A percentile compares a stretch with the other conserved stretches of the same genome.
phyloP scores from a whole-genome alignment of 53 echinoderm and acorn worm genomes.

The Actinopyga echinites region DNA sequence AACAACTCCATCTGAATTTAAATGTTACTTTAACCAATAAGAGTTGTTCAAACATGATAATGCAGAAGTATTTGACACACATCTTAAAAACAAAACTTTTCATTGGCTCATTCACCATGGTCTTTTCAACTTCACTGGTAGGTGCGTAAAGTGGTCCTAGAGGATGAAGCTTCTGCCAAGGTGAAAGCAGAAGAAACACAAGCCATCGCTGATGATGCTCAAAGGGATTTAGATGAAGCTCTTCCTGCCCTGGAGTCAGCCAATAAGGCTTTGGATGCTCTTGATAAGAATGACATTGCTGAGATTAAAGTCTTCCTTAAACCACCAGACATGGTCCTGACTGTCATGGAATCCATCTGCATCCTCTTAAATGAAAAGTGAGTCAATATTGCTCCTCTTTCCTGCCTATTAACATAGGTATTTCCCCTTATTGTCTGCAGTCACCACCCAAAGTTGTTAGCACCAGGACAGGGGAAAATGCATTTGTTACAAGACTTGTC shows the following conservation, averaged over 20 bases:
- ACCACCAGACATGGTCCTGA: conserved; percentile 96
- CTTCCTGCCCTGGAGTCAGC: conserved; percentile 94
- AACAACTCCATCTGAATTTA: too few species aligned
- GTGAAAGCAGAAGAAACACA: conserved; percentile 99
- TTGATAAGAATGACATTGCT: conserved; percentile 96
- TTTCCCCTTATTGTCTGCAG: too few species aligned
- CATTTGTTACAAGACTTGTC: too few species aligned
- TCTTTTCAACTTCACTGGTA: not conserved
- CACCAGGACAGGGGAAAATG: too few species aligned
- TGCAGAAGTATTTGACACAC: too few species aligned
- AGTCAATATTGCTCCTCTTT: too few species aligned
- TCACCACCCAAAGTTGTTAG: too few species aligned
- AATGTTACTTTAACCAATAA: too few species aligned
- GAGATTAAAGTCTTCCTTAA: conserved; percentile 98
- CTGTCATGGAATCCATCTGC: conserved; percentile 98
- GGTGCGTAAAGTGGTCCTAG: conserved; percentile 97
- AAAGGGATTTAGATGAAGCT: conserved; percentile 94
- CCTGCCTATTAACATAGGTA: too few species aligned
- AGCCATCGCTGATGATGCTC: conserved; percentile 98
- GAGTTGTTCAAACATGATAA: too few species aligned
- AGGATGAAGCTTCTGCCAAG: conserved; percentile 95
- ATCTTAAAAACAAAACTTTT: too few species aligned
- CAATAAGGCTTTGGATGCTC: conserved; percentile 84
- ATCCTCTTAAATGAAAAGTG: conserved; percentile 88
- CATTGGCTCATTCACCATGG: too few species aligned